Conservation (phyloP, 2,797 vertebrate genomes). For the Alcedo quadribrachys region DNA sequence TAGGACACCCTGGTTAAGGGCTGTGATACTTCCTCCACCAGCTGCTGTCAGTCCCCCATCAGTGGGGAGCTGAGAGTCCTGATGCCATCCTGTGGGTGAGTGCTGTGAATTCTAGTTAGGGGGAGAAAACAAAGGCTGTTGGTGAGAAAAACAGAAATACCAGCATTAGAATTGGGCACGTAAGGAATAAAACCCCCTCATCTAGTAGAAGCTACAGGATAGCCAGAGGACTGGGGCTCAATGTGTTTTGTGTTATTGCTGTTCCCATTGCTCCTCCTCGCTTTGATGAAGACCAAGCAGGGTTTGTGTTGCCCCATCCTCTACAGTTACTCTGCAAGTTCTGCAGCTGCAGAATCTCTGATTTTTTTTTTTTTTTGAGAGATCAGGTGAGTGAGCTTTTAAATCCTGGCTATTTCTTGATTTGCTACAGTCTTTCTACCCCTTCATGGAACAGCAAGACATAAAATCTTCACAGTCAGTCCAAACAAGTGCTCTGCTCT, state of each 20-base stretch:
- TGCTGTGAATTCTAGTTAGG: background rate
- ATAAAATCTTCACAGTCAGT: background rate
- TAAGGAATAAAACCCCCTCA: accelerated
- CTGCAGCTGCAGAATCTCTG: background rate
- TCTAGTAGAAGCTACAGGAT: background rate
- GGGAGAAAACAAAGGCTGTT: background rate
- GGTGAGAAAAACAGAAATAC: background rate
- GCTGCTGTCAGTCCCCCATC: background rate
- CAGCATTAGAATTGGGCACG: background rate
- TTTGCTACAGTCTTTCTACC: background rate
- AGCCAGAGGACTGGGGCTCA: background rate
- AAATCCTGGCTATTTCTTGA: background rate
- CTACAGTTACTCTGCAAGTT: background rate
- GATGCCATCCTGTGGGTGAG: conserved; percentile 71
- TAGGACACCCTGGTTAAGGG: background rate
- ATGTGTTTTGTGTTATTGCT: accelerated
- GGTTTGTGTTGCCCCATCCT: accelerated
- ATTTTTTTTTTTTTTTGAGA: background rate
- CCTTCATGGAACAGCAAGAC: background rate
- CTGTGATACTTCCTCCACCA: background rate
- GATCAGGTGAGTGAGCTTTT: background rate
- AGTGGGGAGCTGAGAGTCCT: conserved; percentile 6
- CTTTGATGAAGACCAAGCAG: background rate
- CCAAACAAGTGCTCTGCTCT: background rate
- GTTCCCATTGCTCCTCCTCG: background rate